phyloP scores from a whole-genome alignment of 2,797 vertebrate genomes.

The Siniperca obscura region DNA sequence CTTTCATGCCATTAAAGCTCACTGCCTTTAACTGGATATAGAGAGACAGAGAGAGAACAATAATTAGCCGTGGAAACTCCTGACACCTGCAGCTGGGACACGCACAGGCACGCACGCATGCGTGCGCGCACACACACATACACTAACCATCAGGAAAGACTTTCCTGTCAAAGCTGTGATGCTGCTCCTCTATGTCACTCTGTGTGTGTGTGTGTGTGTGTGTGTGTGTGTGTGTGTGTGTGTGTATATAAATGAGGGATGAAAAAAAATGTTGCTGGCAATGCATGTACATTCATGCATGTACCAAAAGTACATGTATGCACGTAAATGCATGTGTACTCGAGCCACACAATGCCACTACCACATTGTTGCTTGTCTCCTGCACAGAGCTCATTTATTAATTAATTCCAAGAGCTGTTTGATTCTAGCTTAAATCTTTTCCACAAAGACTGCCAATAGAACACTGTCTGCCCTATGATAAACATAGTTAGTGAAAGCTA shows the following conservation, averaged over 20 bases:
- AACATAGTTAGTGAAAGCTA: too few relatives aligned
- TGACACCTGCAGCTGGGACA: conserved; percentile 61
- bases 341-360: background rate
- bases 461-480: background rate
- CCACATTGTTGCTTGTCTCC: background rate
- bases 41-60: conserved; percentile 29
- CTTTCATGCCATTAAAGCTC: conserved; percentile 4
- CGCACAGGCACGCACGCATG: conserved; percentile 1
- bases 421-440: background rate
- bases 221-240: background rate
- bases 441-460: background rate
- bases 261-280: background rate
- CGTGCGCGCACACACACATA: background rate
- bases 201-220: background rate
- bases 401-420: background rate
- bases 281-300: background rate
- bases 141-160: background rate
- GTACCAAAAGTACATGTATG: background rate
- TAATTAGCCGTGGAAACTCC: conserved; percentile 42
- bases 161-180: conserved; percentile 12
- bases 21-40: conserved; percentile 16
- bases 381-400: background rate
- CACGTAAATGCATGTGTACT: background rate
- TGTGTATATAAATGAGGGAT: background rate
- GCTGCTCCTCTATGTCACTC: background rate